Evolutionary conservation across 2,113 vertebrate genomes (phyloP), one percentile per base, ranked within the genome.

Genomic region (Periophthalmus modestus): DNA sequence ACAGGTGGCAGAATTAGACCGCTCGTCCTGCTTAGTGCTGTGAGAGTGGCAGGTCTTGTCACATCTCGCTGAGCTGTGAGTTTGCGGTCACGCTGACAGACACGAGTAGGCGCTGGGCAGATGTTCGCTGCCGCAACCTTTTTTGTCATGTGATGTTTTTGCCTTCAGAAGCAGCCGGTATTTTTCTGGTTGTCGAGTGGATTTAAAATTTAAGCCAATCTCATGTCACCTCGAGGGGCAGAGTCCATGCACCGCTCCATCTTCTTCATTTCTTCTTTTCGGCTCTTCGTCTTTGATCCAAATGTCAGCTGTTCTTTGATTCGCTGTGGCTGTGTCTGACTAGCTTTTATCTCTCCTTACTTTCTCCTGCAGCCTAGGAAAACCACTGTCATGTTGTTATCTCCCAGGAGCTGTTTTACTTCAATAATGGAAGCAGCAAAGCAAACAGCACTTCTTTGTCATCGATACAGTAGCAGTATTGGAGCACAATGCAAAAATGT

Each of bases 161-260:
- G 68, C 18, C 24, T 6, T 4, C 54, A 73, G 68, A 54, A 68
- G 71, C 78, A 59, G 0, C 21, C 3, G 74, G 74, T 68, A 63
- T 62, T 87, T 88, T 79, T 83, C 78, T 81, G 84, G 82, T 59
- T 82, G 83, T 86, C 86, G 72, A 77, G 73, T 79, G 66, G 18
- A 14, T 71, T 89, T 88, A 77, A 77, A 83, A 74, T 63, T 73
- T 66, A 33, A 91, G 73, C 69, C 81, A 74, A 57, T 87, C 82
- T 72, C 24, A 71, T 34, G 77, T 65, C 80, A 67, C 75, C 86
- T 72, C n/a, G 7, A 73, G 77, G 82, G 80, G 71, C 16, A 69
- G 54, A 77, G 18, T 24, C 33, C 11, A 10, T 68, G 23, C 46
- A 71, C 46, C 65, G 66, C 70, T 55, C 18, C 34, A 68, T 43